These are phyloP conservation scores for Felis chaus DNA, from an alignment of 2,113 vertebrate species.

Conservation along the genomic window DNA sequence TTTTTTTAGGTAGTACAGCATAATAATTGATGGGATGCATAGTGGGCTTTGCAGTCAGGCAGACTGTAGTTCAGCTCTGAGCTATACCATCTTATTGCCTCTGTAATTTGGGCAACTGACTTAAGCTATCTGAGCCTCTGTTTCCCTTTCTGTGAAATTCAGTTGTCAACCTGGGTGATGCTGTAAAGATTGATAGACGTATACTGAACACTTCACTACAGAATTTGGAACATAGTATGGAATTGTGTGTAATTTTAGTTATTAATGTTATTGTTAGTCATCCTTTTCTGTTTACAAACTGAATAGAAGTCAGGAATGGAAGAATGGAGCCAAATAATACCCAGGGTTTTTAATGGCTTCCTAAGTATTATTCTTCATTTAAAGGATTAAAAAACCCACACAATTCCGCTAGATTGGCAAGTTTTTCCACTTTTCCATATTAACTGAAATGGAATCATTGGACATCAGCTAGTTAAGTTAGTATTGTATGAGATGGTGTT, in stretches of 20 bases:
- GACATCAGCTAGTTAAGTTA: not conserved
- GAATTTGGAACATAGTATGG: not conserved
- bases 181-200: not conserved
- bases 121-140: not conserved
- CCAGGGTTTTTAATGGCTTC: not conserved
- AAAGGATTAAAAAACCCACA: not conserved
- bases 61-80: not conserved
- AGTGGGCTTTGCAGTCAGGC: not conserved
- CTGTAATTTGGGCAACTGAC: not conserved
- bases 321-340: not conserved
- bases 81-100: not conserved
- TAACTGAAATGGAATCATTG: not conserved
- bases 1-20: not conserved
- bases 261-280: not conserved
- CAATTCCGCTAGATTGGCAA: not conserved
- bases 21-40: not conserved
- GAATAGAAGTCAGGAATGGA: not conserved
- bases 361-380: not conserved
- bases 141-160: not conserved
- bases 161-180: not conserved
- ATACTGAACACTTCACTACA: not conserved
- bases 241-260: not conserved
- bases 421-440: not conserved
- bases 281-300: slow-evolving; percentile 7
- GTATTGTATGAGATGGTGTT: not conserved